Percentiles rank a stretch among this genome's conserved stretches.
Evolutionary conservation across 2,797 vertebrate species (phyloP).

Genomic region (Percopsis omiscomaycus): DNA sequence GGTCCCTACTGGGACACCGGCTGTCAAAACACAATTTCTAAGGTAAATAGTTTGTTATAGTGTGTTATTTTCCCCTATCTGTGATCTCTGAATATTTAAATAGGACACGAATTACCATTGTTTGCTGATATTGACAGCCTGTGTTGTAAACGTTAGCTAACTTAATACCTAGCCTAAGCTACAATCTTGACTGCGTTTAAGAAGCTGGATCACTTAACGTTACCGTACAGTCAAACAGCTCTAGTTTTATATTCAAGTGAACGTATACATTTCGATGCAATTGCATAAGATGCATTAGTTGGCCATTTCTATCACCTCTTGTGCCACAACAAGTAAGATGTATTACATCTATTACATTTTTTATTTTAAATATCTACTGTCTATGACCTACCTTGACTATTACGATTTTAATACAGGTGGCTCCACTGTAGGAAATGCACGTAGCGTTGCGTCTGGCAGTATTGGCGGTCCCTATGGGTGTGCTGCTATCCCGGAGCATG

Average conservation of each 20-base stretch:
- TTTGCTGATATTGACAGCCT: not conserved
- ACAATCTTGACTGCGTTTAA: not conserved
- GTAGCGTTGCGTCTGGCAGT: conserved; percentile 58
- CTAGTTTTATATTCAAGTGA: too few relatives aligned
- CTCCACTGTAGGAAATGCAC: conserved; percentile 77
- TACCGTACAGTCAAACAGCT: too few relatives aligned
- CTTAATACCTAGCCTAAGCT: not conserved
- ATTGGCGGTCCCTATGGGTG: conserved; percentile 83
- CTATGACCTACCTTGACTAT: conserved; percentile 6
- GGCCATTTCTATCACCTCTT: not conserved
- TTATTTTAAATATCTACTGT: not conserved
- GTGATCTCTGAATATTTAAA: not conserved
- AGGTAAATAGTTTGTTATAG: conserved; percentile 58
- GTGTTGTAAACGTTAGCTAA: not conserved
- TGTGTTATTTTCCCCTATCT: not conserved
- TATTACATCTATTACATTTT: not conserved
- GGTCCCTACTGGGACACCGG: conserved; percentile 14
- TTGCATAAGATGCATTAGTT: not conserved
- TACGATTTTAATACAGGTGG: conserved; percentile 46
- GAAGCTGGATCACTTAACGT: not conserved
- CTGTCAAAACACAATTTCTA: conserved; percentile 1
- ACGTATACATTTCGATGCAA: not conserved
- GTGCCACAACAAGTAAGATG: not conserved
- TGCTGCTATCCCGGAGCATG: conserved; percentile 87
- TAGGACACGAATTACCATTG: not conserved